phyloP scores from a whole-genome alignment of 2,888 invertebrate genomes.

The Tyria jacobaeae region DNA sequence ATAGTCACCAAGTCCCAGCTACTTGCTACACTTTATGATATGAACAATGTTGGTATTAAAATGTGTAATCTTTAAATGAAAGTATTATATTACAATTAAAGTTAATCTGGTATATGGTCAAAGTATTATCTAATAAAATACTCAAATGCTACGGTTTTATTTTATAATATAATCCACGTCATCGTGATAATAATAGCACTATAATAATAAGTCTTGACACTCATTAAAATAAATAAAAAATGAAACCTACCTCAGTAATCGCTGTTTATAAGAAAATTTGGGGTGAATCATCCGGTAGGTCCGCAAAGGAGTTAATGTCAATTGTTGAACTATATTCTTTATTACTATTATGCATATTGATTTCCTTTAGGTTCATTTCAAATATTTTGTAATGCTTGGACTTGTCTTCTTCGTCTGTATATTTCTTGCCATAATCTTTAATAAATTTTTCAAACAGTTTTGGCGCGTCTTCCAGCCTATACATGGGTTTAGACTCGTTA shows the following conservation, averaged over 20 bases:
- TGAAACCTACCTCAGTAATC: neutral
- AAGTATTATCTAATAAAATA: neutral
- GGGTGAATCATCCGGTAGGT: conserved; percentile 55
- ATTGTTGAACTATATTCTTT: conserved; percentile 44
- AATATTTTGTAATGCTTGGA: conserved; percentile 63
- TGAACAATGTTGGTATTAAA: too few relatives aligned
- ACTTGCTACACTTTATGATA: too few relatives aligned
- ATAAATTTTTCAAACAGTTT: conserved; percentile 63
- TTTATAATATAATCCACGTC: neutral
- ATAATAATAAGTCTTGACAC: neutral
- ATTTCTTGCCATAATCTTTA: conserved; percentile 60
- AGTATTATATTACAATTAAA: too few relatives aligned
- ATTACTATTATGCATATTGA: conserved; percentile 62
- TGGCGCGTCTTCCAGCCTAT: conserved; percentile 65
- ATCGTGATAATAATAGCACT: too few relatives aligned
- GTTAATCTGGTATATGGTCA: neutral
- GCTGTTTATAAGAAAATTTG: conserved; percentile 10
- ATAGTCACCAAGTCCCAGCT: too few relatives aligned
- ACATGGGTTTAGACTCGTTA: conserved; percentile 52
- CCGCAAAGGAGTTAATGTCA: conserved; percentile 70
- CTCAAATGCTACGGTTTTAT: neutral
- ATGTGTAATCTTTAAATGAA: too few relatives aligned
- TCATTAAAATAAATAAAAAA: neutral
- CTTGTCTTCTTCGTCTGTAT: conserved; percentile 58
- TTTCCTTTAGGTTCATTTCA: conserved; percentile 61